Evolutionary conservation across 2,113 vertebrate genomes (phyloP), one percentile per base, ranked within the genome.

Genomic region (Prionailurus viverrinus): DNA sequence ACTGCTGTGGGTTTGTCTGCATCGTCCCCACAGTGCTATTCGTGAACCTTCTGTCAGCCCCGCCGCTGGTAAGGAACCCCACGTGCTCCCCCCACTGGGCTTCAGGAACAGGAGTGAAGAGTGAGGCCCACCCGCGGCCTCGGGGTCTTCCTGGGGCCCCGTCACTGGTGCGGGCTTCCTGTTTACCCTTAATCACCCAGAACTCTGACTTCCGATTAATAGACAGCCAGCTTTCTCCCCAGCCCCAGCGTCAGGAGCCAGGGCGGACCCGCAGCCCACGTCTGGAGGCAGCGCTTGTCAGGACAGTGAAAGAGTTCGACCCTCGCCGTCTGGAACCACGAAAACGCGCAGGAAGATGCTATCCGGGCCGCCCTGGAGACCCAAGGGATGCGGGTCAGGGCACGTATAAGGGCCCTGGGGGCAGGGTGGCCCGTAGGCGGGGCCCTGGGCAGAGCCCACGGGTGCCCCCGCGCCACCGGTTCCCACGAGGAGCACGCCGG

Each of bases 51-150:
- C 27, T 21, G 16, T 39, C 16, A 81, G 31, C 48, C 51, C n/a
- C 53, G 66, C 61, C 33, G 39, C 3, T 45, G 45, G 7, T 45
- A 45, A 45, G 58, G 58, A 14, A 3, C 0, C 14, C 0, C 13
- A 11, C 1, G 4, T 4, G 5, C 10, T 7, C 23, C 9, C 0
- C 10, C 19, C 10, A 19, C 5, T 9, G 45, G 58, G 55, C 31
- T 31, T 2, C 48, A 2, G 8, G 5, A 0, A 7, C 23, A 4
- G 16, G 21, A 25, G 15, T 0, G 5, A 25, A 33, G 10, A 19
- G 5, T 12, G 14, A 5, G 3, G 18, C n/a, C 68, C 3, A 1
- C 51, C n/a, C 18, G 0, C 7, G 4, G 0, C 18, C 53, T 23
- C 7, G 33, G 21, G 7, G 3, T 13, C 58, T 74, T 55, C 79